These are phyloP conservation scores for Lutra lutra DNA, from an alignment of 2,797 vertebrate species.

Conservation along the genomic window DNA sequence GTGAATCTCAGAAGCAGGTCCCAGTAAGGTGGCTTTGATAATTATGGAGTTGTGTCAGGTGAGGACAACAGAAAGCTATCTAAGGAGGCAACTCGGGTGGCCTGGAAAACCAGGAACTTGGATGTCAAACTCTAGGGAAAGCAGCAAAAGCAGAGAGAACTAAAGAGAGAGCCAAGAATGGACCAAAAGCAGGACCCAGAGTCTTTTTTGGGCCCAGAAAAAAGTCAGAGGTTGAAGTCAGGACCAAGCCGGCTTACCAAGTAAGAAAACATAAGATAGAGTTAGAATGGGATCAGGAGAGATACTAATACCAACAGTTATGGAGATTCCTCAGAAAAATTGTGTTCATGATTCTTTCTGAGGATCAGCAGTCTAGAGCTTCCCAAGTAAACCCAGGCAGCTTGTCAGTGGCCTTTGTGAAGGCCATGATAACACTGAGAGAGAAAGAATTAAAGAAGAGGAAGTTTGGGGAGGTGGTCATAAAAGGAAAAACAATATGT, in stretches of 20 bases:
- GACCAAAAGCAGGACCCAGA: not conserved
- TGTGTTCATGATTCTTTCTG: not conserved
- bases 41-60: slow-evolving; percentile 53
- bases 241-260: not conserved
- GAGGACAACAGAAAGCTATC: slow-evolving; percentile 53
- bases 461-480: not conserved
- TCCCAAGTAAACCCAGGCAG: not conserved
- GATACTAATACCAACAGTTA: not conserved
- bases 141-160: not conserved
- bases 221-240: not conserved
- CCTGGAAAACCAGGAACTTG: not conserved
- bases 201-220: not conserved
- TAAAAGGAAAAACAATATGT: not conserved
- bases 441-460: not conserved
- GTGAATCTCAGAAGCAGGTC: not conserved
- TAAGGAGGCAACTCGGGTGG: not conserved
- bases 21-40: not conserved
- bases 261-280: not conserved
- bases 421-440: not conserved
- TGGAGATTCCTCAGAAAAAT: not conserved
- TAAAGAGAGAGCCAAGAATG: not conserved
- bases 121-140: not conserved
- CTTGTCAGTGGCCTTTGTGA: not conserved
- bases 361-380: not conserved
- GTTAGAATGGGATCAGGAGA: not conserved